Conservation (phyloP, 2,113 vertebrate genomes). For the Dasyornis broadbenti region DNA sequence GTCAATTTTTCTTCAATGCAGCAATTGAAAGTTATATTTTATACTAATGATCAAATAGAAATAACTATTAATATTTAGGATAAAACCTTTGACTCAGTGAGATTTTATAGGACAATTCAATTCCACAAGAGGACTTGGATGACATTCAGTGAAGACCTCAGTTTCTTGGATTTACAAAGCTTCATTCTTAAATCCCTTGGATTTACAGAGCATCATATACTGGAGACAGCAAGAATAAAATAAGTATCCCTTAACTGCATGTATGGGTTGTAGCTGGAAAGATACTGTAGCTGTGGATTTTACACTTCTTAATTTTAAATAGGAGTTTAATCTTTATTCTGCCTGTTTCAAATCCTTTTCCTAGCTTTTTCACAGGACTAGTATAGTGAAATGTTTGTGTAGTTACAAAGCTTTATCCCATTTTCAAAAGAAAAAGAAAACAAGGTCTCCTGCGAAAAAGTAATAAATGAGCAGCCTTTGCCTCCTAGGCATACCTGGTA, state of each 20-base stretch:
- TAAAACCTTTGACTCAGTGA: not conserved
- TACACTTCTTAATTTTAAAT: not conserved
- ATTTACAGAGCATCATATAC: not conserved
- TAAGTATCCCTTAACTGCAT: not conserved
- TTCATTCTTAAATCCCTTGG: too few species aligned
- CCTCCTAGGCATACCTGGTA: not conserved
- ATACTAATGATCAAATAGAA: not conserved
- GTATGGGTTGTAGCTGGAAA: not conserved
- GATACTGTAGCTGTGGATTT: not conserved
- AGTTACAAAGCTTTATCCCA: not conserved
- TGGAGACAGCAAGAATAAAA: not conserved
- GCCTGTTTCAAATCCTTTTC: not conserved
- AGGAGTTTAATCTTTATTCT: not conserved
- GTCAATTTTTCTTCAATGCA: not conserved
- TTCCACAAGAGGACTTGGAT: not conserved
- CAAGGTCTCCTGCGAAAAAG: not conserved
- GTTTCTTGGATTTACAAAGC: not conserved
- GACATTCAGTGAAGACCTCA: not conserved
- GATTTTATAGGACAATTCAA: not conserved
- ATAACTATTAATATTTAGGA: not conserved
- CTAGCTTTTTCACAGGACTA: not conserved
- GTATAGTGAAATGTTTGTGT: not conserved
- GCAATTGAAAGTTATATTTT: not conserved
- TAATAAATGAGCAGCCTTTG: not conserved
- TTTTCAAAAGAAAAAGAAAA: not conserved